phyloP scores from a whole-genome alignment of 2,113 vertebrate genomes.

The Nothoprocta perdicaria region DNA sequence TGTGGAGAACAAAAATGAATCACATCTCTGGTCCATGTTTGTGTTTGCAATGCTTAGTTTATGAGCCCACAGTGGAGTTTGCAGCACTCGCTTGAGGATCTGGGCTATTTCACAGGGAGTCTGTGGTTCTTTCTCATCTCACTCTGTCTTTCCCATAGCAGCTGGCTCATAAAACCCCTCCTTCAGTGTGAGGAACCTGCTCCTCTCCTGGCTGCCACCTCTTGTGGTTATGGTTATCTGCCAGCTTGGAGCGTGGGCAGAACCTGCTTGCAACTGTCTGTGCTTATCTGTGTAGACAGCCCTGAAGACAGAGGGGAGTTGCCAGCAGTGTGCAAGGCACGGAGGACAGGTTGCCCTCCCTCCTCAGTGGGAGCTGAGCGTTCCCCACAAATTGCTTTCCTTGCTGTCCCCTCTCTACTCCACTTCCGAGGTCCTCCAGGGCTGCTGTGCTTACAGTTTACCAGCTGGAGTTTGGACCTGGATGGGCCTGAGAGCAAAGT shows the following conservation, averaged over 20 bases:
- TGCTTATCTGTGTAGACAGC: neutral
- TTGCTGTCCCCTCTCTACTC: neutral
- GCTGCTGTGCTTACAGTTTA: neutral
- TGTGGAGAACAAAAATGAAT: neutral
- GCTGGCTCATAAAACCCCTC: neutral
- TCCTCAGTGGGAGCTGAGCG: neutral
- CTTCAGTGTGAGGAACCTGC: neutral
- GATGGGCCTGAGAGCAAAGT: neutral
- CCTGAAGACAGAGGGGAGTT: rapidly evolving
- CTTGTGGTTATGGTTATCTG: neutral
- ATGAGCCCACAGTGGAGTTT: neutral
- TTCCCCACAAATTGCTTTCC: neutral
- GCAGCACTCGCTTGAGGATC: neutral
- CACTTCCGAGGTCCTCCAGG: neutral
- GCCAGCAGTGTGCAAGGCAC: rapidly evolving
- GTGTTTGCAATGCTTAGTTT: neutral
- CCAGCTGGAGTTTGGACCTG: rapidly evolving
- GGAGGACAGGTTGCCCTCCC: neutral
- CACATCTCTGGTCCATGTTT: neutral
- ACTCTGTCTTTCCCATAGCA: neutral
- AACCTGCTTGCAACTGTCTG: neutral
- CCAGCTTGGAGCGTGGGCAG: neutral
- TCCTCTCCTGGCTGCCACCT: neutral
- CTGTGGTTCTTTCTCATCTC: neutral
- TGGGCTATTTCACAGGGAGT: neutral